Conservation (phyloP, 2,888 invertebrate genomes). For the Epinotia ramella region DNA sequence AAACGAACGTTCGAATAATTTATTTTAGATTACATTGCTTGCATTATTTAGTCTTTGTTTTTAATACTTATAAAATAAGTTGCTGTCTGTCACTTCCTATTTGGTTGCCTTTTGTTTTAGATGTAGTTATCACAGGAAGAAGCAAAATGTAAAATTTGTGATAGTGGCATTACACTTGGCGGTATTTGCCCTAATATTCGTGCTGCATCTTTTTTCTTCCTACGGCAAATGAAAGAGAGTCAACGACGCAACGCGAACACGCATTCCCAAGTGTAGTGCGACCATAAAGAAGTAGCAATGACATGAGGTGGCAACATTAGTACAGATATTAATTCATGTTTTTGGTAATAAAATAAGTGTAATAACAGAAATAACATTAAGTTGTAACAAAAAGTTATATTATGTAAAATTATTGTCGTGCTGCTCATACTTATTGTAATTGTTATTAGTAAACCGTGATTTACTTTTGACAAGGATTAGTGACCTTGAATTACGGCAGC, state of each 20-base stretch:
- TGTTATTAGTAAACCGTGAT: neutral
- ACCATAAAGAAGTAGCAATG: neutral
- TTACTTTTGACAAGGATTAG: constrained; percentile 48
- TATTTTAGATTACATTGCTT: too few relatives aligned
- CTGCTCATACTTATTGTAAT: neutral
- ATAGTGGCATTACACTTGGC: too few relatives aligned
- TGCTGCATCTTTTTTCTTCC: too few relatives aligned
- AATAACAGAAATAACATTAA: neutral
- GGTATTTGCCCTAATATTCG: too few relatives aligned
- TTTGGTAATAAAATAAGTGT: neutral
- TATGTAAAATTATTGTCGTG: neutral
- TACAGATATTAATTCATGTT: constrained; percentile 34
- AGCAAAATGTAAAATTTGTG: neutral
- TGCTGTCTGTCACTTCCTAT: too few relatives aligned
- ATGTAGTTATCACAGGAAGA: neutral
- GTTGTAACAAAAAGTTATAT: constrained; percentile 1
- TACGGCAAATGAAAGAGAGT: too few relatives aligned
- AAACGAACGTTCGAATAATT: too few relatives aligned
- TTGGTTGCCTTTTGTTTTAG: too few relatives aligned
- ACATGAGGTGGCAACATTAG: constrained; percentile 23
- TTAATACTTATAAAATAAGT: too few relatives aligned
- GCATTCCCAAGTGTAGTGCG: too few relatives aligned
- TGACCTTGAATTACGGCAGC: constrained; percentile 57
- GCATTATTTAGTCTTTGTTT: too few relatives aligned
- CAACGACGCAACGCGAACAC: too few relatives aligned